Conservation (phyloP, 1,140 invertebrate genomes). For the Camponotus pennsylvanicus region DNA sequence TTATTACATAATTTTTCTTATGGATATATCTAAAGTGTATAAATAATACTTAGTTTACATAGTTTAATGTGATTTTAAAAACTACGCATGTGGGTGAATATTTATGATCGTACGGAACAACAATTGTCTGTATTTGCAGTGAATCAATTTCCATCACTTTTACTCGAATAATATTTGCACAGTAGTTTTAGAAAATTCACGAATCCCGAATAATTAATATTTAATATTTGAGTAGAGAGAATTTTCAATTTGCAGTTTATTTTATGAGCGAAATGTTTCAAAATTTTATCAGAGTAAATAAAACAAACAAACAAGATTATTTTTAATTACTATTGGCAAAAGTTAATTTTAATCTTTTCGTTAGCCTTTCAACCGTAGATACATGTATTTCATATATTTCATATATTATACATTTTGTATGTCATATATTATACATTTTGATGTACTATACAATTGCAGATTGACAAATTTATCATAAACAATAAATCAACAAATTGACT, state of each 20-base stretch:
- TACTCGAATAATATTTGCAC: conserved; percentile 20
- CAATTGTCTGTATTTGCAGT: conserved; percentile 6
- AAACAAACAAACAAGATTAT: neutral
- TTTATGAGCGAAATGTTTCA: neutral
- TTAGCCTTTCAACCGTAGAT: neutral
- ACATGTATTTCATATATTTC: neutral
- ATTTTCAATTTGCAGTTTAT: neutral
- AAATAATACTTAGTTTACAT: neutral
- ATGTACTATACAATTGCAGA: neutral
- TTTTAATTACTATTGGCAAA: neutral
- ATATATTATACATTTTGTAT: neutral
- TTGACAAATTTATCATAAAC: neutral
- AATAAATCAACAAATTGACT: neutral
- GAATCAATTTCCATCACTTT: conserved; percentile 1
- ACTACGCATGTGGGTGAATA: neutral
- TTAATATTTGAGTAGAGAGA: neutral
- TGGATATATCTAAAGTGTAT: neutral
- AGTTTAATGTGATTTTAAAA: conserved; percentile 4
- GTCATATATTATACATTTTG: neutral
- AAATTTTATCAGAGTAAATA: neutral
- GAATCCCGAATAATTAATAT: conserved; percentile 21
- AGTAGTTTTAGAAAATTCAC: neutral
- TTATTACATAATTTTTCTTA: too few species aligned
- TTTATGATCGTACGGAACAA: conserved; percentile 32
- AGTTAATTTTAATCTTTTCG: neutral